These are phyloP conservation scores for Tachysurus fulvidraco DNA, from an alignment of 2,113 vertebrate species.

Conservation along the genomic window DNA sequence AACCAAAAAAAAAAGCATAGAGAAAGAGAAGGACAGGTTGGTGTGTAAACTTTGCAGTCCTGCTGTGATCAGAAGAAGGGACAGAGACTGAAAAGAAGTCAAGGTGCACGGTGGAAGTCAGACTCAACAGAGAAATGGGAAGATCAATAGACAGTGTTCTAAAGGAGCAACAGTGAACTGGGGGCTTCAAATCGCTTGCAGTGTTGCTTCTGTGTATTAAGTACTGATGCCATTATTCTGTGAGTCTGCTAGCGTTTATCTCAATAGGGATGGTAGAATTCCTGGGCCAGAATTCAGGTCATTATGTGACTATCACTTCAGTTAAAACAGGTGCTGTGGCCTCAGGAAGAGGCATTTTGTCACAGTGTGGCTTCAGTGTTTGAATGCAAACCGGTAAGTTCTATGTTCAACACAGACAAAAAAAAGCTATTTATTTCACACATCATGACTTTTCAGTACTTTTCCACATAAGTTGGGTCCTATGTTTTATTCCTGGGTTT, in stretches of 20 bases:
- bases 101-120: slow-evolving; percentile 38
- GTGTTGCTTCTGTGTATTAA: slow-evolving; percentile 62
- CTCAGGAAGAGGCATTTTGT: neutral
- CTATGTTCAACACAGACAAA: neutral
- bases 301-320: slow-evolving; percentile 1
- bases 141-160: slow-evolving; percentile 60
- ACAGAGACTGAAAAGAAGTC: neutral
- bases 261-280: slow-evolving; percentile 48
- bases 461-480: neutral
- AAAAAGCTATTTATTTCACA: neutral
- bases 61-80: neutral
- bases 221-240: slow-evolving; percentile 63
- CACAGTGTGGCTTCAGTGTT: neutral
- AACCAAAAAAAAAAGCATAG: neutral
- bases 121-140: slow-evolving; percentile 50
- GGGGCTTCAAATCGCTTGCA: slow-evolving; percentile 62
- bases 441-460: neutral
- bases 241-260: slow-evolving; percentile 55
- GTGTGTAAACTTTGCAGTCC: slow-evolving; percentile 9
- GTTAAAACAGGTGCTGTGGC: neutral
- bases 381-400: neutral
- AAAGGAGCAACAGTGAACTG: slow-evolving; percentile 56
- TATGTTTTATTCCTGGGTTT: neutral
- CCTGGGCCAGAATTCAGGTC: neutral
- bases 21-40: slow-evolving; percentile 7